These are phyloP conservation scores for Margarornis squamiger DNA, from an alignment of 2,797 vertebrate species.

Conservation along the genomic window DNA sequence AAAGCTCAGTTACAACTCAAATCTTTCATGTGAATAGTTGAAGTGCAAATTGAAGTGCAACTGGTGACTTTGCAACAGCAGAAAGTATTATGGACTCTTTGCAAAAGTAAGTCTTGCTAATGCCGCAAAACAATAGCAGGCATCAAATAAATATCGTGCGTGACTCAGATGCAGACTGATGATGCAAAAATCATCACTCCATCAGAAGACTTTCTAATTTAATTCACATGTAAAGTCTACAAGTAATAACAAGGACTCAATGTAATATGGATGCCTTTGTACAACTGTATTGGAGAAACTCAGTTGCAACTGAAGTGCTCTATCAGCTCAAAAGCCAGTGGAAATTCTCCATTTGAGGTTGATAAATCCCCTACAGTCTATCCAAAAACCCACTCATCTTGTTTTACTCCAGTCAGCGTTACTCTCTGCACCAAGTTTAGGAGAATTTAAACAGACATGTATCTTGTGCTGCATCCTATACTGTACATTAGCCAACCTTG, in stretches of 20 bases:
- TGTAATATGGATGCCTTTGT: neutral
- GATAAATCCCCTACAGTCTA: neutral
- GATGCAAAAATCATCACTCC: neutral
- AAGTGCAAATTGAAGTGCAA: neutral
- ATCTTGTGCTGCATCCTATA: neutral
- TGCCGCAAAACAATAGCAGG: neutral
- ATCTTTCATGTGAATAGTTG: neutral
- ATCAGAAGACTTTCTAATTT: neutral
- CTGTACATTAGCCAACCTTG: accelerated
- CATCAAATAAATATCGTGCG: neutral
- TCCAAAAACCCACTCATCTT: neutral
- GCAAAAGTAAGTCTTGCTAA: neutral
- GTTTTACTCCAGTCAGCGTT: neutral
- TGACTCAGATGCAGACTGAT: neutral
- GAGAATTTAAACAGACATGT: neutral
- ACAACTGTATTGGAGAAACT: neutral
- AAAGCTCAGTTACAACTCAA: neutral
- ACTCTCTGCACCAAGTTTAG: neutral
- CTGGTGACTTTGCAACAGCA: neutral
- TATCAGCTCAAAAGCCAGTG: neutral
- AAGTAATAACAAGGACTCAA: neutral
- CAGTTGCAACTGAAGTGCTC: neutral
- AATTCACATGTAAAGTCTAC: neutral
- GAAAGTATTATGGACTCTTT: neutral
- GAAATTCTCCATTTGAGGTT: neutral